Conservation (phyloP, 2,113 vertebrate genomes). For the Phasianus colchicus region DNA sequence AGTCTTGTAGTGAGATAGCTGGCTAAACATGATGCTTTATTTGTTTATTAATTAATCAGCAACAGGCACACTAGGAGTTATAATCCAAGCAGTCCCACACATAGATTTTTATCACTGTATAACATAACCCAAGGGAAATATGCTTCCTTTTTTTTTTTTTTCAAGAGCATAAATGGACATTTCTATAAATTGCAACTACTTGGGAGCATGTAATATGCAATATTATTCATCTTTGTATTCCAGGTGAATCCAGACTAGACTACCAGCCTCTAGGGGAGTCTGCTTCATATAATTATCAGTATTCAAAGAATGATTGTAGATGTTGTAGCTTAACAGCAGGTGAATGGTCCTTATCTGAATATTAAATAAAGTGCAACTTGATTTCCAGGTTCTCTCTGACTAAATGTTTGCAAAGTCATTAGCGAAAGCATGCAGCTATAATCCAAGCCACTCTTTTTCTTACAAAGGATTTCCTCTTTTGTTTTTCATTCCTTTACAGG, state of each 20-base stretch:
- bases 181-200: conserved; percentile 69
- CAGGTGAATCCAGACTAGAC: conserved; percentile 74
- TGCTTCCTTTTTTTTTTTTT: conserved; percentile 35
- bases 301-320: conserved; percentile 76
- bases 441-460: conserved; percentile 31
- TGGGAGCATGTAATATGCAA: conserved; percentile 68
- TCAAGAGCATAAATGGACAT: conserved; percentile 55
- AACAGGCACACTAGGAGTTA: conserved; percentile 23
- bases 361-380: conserved; percentile 74
- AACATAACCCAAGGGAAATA: conserved; percentile 38
- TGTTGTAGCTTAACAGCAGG: conserved; percentile 77
- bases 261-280: conserved; percentile 70
- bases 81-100: conserved; percentile 16
- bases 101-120: conserved; percentile 47
- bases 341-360: conserved; percentile 76
- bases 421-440: conserved; percentile 45
- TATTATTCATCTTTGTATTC: conserved; percentile 75
- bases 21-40: conserved; percentile 43
- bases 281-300: conserved; percentile 77
- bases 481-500: conserved; percentile 43
- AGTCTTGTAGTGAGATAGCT: background rate
- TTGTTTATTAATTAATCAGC: conserved; percentile 62
- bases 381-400: conserved; percentile 64
- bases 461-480: conserved; percentile 47
- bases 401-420: conserved; percentile 71